Evolutionary conservation across 2,113 vertebrate species (phyloP).

Genomic region (Fregetta grallaria): DNA sequence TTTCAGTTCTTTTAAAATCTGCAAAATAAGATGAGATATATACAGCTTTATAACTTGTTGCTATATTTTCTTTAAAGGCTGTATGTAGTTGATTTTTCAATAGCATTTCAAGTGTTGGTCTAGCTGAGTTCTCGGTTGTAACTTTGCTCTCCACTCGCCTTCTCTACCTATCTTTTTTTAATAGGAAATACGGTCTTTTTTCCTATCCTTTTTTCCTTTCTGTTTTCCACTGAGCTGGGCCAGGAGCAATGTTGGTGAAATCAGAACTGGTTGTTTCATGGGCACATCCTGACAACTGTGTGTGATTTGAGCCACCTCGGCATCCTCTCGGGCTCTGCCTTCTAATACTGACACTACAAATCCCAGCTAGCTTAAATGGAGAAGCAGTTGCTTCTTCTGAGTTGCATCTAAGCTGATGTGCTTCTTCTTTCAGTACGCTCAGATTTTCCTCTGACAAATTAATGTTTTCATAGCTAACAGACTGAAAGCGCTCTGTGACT

Average conservation of each 20-base stretch:
- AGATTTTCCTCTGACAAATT: background rate
- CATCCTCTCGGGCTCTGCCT: background rate
- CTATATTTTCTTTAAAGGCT: background rate
- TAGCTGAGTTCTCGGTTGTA: background rate
- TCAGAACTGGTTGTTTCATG: background rate
- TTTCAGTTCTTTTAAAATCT: constrained; percentile 81
- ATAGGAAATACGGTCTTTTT: background rate
- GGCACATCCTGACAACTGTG: background rate
- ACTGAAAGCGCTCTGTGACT: background rate
- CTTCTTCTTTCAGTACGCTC: background rate
- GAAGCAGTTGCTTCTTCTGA: background rate
- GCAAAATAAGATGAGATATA: background rate
- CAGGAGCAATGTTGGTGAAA: background rate
- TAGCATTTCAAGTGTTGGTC: background rate
- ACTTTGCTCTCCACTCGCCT: background rate
- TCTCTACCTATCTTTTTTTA: background rate
- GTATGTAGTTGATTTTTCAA: background rate
- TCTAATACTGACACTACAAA: background rate
- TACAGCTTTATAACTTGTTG: background rate
- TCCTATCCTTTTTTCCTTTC: background rate
- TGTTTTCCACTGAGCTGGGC: background rate
- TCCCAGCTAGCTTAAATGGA: background rate
- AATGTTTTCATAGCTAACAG: background rate
- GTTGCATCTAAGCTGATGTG: background rate
- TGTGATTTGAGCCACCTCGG: background rate